Percentiles rank a stretch among this genome's conserved stretches.
Evolutionary conservation across 2,113 vertebrate species (phyloP).

Genomic region (Terrapene triunguis): DNA sequence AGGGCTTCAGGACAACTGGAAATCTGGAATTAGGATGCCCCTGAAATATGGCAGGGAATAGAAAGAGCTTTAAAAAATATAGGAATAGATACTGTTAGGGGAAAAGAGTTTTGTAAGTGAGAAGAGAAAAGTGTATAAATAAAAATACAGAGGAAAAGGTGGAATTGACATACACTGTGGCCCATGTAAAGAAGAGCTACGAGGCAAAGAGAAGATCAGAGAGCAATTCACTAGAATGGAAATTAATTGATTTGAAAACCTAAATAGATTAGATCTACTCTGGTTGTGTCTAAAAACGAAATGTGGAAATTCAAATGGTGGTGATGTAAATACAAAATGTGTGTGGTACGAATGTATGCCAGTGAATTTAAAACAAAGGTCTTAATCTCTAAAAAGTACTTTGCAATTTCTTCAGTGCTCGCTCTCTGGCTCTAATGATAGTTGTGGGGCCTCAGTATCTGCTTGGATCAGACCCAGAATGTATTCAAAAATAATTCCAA

Average conservation of each 20-base stretch:
- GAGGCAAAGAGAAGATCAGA: neutral
- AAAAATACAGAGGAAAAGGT: neutral
- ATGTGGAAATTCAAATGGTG: neutral
- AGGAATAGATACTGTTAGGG: neutral
- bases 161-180: neutral
- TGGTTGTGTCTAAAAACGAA: neutral
- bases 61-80: neutral
- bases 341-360: neutral
- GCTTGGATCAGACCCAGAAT: neutral
- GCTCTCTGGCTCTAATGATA: neutral
- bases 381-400: neutral
- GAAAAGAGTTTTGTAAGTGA: neutral
- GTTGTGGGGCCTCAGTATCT: neutral
- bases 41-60: neutral
- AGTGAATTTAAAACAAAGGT: neutral
- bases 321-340: neutral
- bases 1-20: neutral
- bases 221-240: neutral
- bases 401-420: neutral
- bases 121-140: neutral
- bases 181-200: neutral
- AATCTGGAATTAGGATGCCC: neutral
- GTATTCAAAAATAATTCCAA: neutral
- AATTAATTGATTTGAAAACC: neutral
- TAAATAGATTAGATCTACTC: neutral